Percentiles rank a stretch among this genome's conserved stretches.
Conservation (phyloP, 2,888 invertebrate species). For the Pantelozetes paolii region DNA sequence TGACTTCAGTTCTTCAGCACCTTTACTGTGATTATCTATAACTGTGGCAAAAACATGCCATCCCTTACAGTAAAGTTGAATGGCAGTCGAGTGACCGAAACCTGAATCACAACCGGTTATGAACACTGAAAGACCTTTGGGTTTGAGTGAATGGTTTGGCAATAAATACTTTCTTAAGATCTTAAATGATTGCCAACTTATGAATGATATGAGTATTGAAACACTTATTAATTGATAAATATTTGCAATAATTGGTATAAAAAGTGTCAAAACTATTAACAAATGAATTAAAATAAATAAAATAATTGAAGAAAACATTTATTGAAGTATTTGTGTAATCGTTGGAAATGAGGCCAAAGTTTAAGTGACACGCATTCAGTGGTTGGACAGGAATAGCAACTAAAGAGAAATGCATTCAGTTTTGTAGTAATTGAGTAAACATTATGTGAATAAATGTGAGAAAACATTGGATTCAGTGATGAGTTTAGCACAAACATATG, state of each 20-base stretch:
- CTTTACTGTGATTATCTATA: slow-evolving; percentile 10
- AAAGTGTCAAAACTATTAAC: neutral
- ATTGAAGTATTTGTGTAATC: no score
- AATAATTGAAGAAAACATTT: neutral
- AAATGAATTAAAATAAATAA: neutral
- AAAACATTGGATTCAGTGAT: no score
- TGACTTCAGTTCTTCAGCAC: neutral
- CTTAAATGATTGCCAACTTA: slow-evolving; percentile 2
- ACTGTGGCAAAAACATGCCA: slow-evolving; percentile 25
- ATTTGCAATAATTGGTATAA: neutral
- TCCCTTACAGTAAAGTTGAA: slow-evolving; percentile 1
- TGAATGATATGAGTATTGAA: neutral
- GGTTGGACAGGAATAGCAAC: no score
- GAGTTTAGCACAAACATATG: no score
- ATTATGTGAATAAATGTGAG: no score
- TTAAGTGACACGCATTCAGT: no score
- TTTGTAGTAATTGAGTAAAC: no score
- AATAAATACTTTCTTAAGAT: neutral
- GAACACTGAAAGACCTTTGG: neutral
- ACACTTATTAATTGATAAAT: slow-evolving; percentile 15
- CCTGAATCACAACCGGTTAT: slow-evolving; percentile 40
- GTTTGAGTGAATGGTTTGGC: neutral
- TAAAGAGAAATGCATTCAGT: no score
- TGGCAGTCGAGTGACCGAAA: slow-evolving; percentile 27
- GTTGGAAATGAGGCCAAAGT: no score